These are phyloP conservation scores for Squalus acanthias DNA, from an alignment of 2,797 vertebrate genomes.

Conservation along the genomic window DNA sequence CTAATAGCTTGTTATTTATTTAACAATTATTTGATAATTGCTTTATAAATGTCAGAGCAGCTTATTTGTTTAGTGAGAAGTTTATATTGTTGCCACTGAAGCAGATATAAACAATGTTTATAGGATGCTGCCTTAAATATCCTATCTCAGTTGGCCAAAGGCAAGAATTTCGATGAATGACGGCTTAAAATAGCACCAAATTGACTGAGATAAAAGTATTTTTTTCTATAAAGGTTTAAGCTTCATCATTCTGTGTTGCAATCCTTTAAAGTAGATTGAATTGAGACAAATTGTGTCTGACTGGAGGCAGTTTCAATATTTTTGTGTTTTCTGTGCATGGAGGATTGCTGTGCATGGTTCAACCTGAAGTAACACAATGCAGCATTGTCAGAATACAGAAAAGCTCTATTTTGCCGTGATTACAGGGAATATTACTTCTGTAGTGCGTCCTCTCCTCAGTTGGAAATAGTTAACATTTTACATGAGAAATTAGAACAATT, in stretches of 20 bases:
- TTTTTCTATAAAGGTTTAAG: not conserved
- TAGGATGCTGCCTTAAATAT: not conserved
- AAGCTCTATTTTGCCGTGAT: not conserved
- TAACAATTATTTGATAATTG: constrained; percentile 4
- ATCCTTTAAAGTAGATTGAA: not conserved
- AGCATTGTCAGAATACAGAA: no score
- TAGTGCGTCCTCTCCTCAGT: not conserved
- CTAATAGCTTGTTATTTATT: not conserved
- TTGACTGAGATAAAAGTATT: not conserved
- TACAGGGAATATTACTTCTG: not conserved
- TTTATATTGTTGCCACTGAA: not conserved
- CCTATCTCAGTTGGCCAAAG: not conserved
- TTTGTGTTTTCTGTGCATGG: not conserved
- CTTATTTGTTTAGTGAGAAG: not conserved
- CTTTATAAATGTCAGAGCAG: not conserved
- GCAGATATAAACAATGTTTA: not conserved
- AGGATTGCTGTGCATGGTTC: not conserved
- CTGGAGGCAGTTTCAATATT: not conserved
- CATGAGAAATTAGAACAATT: not conserved
- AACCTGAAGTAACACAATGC: not conserved
- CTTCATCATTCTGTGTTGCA: not conserved
- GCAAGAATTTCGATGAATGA: not conserved
- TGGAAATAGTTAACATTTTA: not conserved
- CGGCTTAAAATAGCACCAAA: not conserved
- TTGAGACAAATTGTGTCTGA: no score